Evolutionary conservation across 2,888 invertebrate genomes (phyloP).

Genomic region (Branchellion lobata): DNA sequence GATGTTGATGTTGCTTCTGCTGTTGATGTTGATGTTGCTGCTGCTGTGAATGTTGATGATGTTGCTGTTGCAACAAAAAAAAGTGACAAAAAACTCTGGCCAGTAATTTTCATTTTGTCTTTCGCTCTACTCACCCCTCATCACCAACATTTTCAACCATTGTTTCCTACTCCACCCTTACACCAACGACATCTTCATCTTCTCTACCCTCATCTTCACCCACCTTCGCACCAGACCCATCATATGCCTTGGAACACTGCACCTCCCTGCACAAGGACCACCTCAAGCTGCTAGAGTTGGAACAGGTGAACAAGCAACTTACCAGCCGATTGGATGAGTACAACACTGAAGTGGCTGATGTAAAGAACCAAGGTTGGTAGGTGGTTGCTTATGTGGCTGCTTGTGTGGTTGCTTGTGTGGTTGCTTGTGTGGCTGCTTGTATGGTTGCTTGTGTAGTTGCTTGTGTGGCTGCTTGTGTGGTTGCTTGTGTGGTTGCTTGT

Average conservation of each 20-base stretch:
- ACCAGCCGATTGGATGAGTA: constrained; percentile 65
- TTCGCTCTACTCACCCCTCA: no score
- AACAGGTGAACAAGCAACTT: constrained; percentile 65
- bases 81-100: no score
- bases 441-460: not conserved
- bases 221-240: constrained; percentile 62
- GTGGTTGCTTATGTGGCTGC: not conserved
- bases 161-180: not conserved
- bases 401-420: not conserved
- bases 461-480: not conserved
- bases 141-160: no score
- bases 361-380: constrained; percentile 64
- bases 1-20: no score
- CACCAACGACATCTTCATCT: not conserved
- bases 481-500: no score
- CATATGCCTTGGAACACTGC: constrained; percentile 62
- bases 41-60: not conserved
- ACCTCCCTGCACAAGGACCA: constrained; percentile 63
- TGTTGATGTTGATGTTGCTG: not conserved
- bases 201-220: not conserved
- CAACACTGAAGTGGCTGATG: constrained; percentile 65
- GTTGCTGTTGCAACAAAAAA: not conserved
- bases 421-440: not conserved
- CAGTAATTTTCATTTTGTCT: no score
- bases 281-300: constrained; percentile 62